These are phyloP conservation scores for Platysteira castanea DNA, from an alignment of 2,113 vertebrate genomes.

Conservation along the genomic window DNA sequence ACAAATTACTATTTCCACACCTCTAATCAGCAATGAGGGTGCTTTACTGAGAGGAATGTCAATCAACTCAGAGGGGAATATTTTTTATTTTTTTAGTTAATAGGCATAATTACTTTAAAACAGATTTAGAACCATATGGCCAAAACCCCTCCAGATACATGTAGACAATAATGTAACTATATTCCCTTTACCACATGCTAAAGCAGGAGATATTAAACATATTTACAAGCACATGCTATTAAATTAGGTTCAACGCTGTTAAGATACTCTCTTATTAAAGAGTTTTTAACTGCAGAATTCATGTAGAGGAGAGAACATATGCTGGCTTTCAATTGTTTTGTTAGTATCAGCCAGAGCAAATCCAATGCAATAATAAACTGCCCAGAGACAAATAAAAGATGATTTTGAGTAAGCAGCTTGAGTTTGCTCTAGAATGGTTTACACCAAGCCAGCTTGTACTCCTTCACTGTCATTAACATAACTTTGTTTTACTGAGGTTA, in stretches of 20 bases:
- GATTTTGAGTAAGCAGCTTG: background rate
- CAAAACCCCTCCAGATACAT: constrained; percentile 47
- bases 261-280: constrained; percentile 21
- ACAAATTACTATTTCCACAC: constrained; percentile 63
- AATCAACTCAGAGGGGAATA: constrained; percentile 33
- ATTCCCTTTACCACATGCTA: constrained; percentile 31
- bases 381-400: background rate
- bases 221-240: constrained; percentile 35
- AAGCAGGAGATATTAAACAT: constrained; percentile 34
- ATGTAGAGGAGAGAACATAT: background rate
- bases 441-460: background rate
- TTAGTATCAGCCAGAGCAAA: background rate
- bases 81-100: constrained; percentile 51
- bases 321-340: background rate
- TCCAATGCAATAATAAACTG: background rate
- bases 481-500: background rate
- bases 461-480: background rate
- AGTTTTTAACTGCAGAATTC: background rate
- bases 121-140: constrained; percentile 56
- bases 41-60: constrained; percentile 38
- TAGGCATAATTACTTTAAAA: constrained; percentile 56
- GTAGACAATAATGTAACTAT: constrained; percentile 36
- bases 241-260: background rate
- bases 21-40: constrained; percentile 38
- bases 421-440: background rate